Evolutionary conservation across 37 sponge, comb jelly and placozoan genomes (phyloP).

Genomic region (Dysidea cf. avara): DNA sequence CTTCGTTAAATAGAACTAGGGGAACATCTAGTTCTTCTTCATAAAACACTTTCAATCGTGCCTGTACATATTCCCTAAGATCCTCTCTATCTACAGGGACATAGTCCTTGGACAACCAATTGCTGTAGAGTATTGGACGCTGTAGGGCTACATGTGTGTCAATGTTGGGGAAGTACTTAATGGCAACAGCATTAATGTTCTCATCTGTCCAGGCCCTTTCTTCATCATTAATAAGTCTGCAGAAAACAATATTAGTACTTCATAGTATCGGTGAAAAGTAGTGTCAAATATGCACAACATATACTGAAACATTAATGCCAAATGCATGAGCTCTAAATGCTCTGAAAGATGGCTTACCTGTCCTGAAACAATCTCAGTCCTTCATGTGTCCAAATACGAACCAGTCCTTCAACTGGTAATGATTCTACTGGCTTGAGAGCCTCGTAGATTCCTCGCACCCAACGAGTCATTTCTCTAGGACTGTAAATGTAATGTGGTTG

Average conservation of each 20-base stretch:
- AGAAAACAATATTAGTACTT: not conserved
- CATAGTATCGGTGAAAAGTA: not conserved
- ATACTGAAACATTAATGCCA: not conserved
- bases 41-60: slow-evolving; percentile 94
- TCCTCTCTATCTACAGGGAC: slow-evolving; percentile 89
- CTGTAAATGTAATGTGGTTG: slow-evolving; percentile 99
- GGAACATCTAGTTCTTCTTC: slow-evolving; percentile 98
- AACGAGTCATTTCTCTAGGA: slow-evolving; percentile 97
- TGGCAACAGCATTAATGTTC: slow-evolving; percentile 79
- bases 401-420: slow-evolving; percentile 89
- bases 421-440: slow-evolving; percentile 87
- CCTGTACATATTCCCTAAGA: slow-evolving; percentile 93
- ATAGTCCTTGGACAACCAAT: slow-evolving; percentile 96
- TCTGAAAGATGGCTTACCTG: slow-evolving; percentile 48
- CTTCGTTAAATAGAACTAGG: slow-evolving; percentile 95
- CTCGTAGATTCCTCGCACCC: slow-evolving; percentile 97
- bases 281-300: not conserved
- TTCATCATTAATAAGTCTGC: slow-evolving; percentile 74
- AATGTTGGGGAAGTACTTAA: slow-evolving; percentile 90
- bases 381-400: slow-evolving; percentile 97
- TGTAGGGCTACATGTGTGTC: slow-evolving; percentile 75
- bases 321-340: not conserved
- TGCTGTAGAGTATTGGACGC: slow-evolving; percentile 93
- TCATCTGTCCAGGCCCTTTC: slow-evolving; percentile 96
- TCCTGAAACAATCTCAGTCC: slow-evolving; percentile 95